Base-by-base conservation (phyloP, 2,113 vertebrate genomes). In the Camarhynchus parvulus region DNA sequence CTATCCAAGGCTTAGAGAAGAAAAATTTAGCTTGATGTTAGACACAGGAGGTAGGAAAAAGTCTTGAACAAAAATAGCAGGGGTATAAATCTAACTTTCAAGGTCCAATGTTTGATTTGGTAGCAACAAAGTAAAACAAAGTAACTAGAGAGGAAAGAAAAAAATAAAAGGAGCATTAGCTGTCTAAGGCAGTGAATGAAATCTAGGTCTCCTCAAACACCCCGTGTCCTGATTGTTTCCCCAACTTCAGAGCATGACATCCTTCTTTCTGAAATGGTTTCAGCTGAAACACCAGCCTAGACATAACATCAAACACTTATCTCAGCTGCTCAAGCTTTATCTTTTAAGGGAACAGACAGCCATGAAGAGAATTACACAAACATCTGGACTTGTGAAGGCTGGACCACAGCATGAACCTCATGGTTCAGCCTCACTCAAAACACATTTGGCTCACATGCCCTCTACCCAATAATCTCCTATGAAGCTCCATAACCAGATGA, bases 21-120 rank as follows among this genome's bases (percentile, higher is more conserved):
- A 91, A 91, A 70, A 92, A 92, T 41, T 44, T 64, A 68, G 70
- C 33, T 80, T 73, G 37, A 46, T 83, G 42, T 91, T 47, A 80
- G 33, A 83, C 39, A 35, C 12, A 50, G 59, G 63, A 88, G 79
- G 61, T 7, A 77, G 83, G 66, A 89, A 53, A 69, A 74, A 83
- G 64, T 70, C 70, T 91, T 80, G 41, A 89, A 82, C 66, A 94
- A 95, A 97, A 91, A 91, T 87, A 95, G 95, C 42, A 39, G 39
- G 31, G n/a, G 18, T 52, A 90, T 91, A 94, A 94, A 90, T 94
- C 67, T 83, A 85, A 70, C 87, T 95, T 91, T 66, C 66, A 79
- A 77, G 50, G 50, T 83, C 50, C 39, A 66, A 4, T 33, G 74
- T 79, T 64, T 94, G 84, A 94, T 85, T 85, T 85, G 82, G 69